Evolutionary conservation across 2,797 vertebrate genomes (phyloP), one percentile per base, ranked within the genome.

Genomic region (Pelodytes ibericus): DNA sequence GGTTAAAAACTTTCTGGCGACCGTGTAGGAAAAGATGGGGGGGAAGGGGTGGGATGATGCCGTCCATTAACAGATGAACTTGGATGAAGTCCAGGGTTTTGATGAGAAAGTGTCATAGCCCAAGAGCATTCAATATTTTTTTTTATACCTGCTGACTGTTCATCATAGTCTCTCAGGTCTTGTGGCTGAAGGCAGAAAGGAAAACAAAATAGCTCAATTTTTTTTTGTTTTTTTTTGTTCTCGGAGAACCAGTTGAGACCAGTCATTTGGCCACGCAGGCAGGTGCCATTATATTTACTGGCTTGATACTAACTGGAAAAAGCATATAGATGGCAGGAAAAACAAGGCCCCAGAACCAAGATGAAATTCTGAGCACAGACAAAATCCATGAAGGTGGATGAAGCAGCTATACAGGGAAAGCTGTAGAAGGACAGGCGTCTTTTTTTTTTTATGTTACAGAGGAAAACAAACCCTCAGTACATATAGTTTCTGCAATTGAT

Each of bases 21-120:
- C 75, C 71, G 82, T 62, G 65, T 79, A 79, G 29, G 64, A 71
- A 75, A 63, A 57, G 41, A 64, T 66, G 82, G 87, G 61, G 75
- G 86, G 62, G 81, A 86, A 83, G 83, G 87, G 84, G 83, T 83
- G 87, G 87, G 84, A 86, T 88, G 90, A 88, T 82, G 87, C 92
- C 94, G 93, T 95, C 95, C 96, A 96, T 96, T 97, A 98, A 96
- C 94, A 95, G 94, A 96, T 96, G 95, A 98, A 96, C 95, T 96
- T 98, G 96, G 96, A 95, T 26, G 57, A 86, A 86, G 84, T 94
- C 96, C 96, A 98, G 92, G 88, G 90, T 91, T 94, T 90, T 94
- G 95, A 95, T 94, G 95, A 87, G 93, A 92, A 89, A 86, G 86
- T 95, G 94, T 96, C 94, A 93, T 90, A 92, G 90, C 89, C 88